These are phyloP conservation scores for Ectemnius lituratus DNA, from an alignment of 2,888 invertebrate genomes.

Conservation along the genomic window DNA sequence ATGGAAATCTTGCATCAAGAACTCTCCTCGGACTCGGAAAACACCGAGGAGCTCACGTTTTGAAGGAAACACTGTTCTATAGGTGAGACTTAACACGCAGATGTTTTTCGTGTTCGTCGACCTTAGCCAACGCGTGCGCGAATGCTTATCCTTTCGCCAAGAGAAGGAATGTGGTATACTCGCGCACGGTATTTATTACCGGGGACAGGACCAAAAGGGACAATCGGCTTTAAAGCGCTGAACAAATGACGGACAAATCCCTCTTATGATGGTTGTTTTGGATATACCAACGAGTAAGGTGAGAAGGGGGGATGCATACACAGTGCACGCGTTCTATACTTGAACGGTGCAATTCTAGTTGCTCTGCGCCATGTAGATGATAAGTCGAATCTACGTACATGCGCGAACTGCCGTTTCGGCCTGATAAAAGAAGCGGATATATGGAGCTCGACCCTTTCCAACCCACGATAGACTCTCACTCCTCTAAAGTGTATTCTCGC, in stretches of 20 bases:
- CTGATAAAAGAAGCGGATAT: slow-evolving; percentile 34
- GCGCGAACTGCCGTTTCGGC: slow-evolving; percentile 9
- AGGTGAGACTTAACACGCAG: slow-evolving; percentile 37
- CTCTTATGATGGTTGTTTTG: slow-evolving; percentile 7
- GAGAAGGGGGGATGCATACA: background rate
- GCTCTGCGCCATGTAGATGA: slow-evolving; percentile 36
- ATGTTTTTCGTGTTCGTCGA: background rate
- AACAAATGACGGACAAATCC: slow-evolving; percentile 44
- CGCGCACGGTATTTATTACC: slow-evolving; percentile 16
- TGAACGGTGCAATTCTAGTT: slow-evolving; percentile 11
- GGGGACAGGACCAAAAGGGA: slow-evolving; percentile 54
- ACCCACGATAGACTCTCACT: too few relatives aligned
- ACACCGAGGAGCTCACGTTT: slow-evolving; percentile 86
- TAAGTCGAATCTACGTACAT: slow-evolving; percentile 33
- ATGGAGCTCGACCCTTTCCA: slow-evolving; percentile 11
- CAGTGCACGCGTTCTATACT: background rate
- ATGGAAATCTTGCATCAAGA: slow-evolving; percentile 88
- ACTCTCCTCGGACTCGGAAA: slow-evolving; percentile 89
- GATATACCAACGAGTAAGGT: background rate
- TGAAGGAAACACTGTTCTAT: slow-evolving; percentile 49
- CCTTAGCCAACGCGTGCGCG: background rate
- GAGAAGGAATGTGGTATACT: background rate
- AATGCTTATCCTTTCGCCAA: too few relatives aligned
- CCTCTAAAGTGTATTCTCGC: too few relatives aligned
- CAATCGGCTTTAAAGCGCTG: slow-evolving; percentile 25